A percentile compares a stretch with the other conserved stretches of the same genome.
Conservation (phyloP, 2,113 vertebrate genomes). For the Atlantisia rogersi region DNA sequence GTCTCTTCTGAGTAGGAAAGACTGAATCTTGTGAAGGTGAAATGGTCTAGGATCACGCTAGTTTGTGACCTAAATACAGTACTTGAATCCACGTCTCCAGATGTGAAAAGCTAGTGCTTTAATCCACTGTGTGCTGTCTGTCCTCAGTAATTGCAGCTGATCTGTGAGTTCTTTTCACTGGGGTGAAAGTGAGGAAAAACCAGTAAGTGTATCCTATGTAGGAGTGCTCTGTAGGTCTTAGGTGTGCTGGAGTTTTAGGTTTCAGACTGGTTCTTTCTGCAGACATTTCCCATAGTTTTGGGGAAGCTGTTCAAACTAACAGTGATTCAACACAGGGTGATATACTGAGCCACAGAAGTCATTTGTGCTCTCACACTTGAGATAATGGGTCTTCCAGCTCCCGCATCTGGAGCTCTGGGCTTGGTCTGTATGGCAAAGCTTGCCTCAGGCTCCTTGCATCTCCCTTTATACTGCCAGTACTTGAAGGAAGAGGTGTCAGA, state of each 20-base stretch:
- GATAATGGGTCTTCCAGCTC: not conserved
- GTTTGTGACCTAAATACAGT: not conserved
- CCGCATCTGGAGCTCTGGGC: not conserved
- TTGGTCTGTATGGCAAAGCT: not conserved
- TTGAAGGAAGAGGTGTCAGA: not conserved
- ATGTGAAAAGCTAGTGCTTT: not conserved
- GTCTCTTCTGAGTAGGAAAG: not conserved
- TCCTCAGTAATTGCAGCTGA: slow-evolving; percentile 1
- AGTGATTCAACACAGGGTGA: not conserved
- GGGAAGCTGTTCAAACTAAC: not conserved
- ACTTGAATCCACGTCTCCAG: not conserved
- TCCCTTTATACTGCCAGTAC: not conserved
- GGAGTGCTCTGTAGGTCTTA: not conserved
- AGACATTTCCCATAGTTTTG: not conserved
- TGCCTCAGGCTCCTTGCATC: not conserved
- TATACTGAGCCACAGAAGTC: not conserved
- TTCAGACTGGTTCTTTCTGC: not conserved
- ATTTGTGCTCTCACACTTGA: not conserved
- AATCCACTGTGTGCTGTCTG: not conserved
- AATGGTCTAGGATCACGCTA: not conserved
- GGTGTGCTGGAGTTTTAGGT: not conserved
- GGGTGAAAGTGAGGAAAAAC: not conserved
- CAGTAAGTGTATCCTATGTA: not conserved
- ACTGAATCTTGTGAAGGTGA: not conserved
- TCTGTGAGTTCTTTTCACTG: not conserved